phyloP scores from a whole-genome alignment of 1,140 invertebrate species.

The Heliconius congener region DNA sequence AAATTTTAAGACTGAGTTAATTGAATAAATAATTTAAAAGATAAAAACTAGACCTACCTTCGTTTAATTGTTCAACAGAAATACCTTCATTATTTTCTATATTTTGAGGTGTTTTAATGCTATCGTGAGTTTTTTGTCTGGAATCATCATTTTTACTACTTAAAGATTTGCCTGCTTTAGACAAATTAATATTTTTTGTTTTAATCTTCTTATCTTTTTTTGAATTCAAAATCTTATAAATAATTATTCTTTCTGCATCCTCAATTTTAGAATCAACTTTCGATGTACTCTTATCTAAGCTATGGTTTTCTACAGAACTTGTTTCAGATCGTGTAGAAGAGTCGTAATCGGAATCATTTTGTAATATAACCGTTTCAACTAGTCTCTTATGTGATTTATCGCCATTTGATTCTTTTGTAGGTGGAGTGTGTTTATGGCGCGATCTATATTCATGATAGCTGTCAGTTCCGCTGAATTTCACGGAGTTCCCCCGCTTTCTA shows the following conservation, averaged over 20 bases:
- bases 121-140: not conserved
- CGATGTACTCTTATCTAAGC: conserved; percentile 31
- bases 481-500: conserved; percentile 55
- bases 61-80: conserved; percentile 50
- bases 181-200: not conserved
- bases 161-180: not conserved
- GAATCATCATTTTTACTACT: not conserved
- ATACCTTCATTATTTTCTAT: conserved; percentile 14
- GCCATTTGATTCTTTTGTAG: conserved; percentile 60
- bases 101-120: not conserved
- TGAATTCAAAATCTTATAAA: conserved; percentile 68
- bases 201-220: conserved; percentile 41
- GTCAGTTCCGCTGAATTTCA: conserved; percentile 64
- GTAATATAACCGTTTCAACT: conserved; percentile 53
- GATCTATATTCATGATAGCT: conserved; percentile 75
- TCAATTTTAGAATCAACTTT: conserved; percentile 41
- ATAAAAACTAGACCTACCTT: conserved; percentile 28
- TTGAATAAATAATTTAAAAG: too few relatives aligned
- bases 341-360: conserved; percentile 47
- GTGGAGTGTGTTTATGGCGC: conserved; percentile 71
- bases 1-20: too few relatives aligned
- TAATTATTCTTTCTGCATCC: conserved; percentile 67
- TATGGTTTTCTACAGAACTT: conserved; percentile 54
- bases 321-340: conserved; percentile 50
- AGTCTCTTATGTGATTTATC: conserved; percentile 44